Base-by-base conservation (phyloP, 2,888 invertebrate species). In the Cybosia mesomella region DNA sequence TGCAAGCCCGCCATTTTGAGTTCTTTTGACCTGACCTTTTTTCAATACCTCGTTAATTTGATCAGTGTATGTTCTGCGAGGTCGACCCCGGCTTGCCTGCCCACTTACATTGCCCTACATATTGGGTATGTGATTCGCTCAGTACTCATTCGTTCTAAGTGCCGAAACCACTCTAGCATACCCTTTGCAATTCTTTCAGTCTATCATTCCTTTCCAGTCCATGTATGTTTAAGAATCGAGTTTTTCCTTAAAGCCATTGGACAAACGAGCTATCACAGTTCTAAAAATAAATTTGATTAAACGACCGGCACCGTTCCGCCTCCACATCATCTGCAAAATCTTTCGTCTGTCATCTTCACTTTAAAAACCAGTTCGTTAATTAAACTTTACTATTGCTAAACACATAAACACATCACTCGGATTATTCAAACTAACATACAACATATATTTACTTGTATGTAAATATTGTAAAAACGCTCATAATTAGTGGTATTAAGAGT, bases 401-500 rank as follows among this genome's bases (percentile, higher is more conserved):
- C 55, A 28, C 28, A 67, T 67, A 67, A 67, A 58, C 58, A 58
- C 64, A 71, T 79, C 64, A 67, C 74, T 76, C 69, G 58, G 77
- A 79, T 77, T 54, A 58, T 32, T 55, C 36, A 61, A 58, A 60
- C 59, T 57, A 73, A 74, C 22, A 63, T 1, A 68, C 8, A 62
- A 65, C 61, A 54, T 65, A 68, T 74, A 55, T 70, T 68, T 55
- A 70, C 66, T 68, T 66, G 8, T 72, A 74, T 77, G 66, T 70
- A 66, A 74, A 77, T 71, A 28, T 66, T 36, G 18, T 58, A 58
- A 28, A 67, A 72, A 75, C 67, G 60, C 55, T 60, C 70, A 70
- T 80, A 68, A 80, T 79, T 80, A 77, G 67, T 36, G 34, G 62
- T 71, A 80, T 75, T 80, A 74, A 73, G 54, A 58, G 24, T 18